phyloP scores from a whole-genome alignment of 2,113 vertebrate species.

The Pachycephala philippinensis region DNA sequence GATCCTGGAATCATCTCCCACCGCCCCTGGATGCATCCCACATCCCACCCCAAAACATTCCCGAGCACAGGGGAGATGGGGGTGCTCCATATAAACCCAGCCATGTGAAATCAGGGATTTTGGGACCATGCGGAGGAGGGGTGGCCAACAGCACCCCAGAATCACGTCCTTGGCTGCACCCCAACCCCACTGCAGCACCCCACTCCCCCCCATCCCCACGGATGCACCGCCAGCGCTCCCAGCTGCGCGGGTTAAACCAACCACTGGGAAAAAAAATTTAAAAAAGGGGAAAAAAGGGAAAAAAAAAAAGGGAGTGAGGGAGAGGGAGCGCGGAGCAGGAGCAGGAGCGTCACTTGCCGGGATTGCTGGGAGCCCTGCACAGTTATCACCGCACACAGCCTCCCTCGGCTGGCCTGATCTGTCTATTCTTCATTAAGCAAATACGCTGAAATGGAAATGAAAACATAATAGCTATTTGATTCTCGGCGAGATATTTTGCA shows the following conservation, averaged over 20 bases:
- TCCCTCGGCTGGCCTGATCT: conserved; percentile 89
- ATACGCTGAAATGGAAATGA: conserved; percentile 99
- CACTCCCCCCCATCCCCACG: rapidly evolving
- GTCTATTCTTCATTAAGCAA: conserved; percentile 99
- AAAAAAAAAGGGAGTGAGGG: not conserved
- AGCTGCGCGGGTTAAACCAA: not conserved
- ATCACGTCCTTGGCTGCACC: rapidly evolving
- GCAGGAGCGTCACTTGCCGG: conserved; percentile 74
- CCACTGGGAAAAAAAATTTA: not conserved
- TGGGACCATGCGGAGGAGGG: rapidly evolving
- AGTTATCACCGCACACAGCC: conserved; percentile 94
- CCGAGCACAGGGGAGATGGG: not conserved
- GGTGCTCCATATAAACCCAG: rapidly evolving
- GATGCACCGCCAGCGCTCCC: rapidly evolving
- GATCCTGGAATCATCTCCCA: not conserved
- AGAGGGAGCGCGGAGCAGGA: conserved; percentile 6
- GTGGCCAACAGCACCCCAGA: not conserved
- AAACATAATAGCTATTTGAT: conserved; percentile 99
- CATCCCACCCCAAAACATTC: not conserved
- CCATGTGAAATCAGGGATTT: rapidly evolving
- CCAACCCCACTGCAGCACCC: not conserved
- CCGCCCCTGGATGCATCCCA: not conserved
- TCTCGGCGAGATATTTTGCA: conserved; percentile 99
- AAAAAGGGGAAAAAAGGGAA: not conserved
- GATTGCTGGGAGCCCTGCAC: conserved; percentile 89